Evolutionary conservation across 2,797 vertebrate species (phyloP).

Genomic region (Urosaurus nigricauda): DNA sequence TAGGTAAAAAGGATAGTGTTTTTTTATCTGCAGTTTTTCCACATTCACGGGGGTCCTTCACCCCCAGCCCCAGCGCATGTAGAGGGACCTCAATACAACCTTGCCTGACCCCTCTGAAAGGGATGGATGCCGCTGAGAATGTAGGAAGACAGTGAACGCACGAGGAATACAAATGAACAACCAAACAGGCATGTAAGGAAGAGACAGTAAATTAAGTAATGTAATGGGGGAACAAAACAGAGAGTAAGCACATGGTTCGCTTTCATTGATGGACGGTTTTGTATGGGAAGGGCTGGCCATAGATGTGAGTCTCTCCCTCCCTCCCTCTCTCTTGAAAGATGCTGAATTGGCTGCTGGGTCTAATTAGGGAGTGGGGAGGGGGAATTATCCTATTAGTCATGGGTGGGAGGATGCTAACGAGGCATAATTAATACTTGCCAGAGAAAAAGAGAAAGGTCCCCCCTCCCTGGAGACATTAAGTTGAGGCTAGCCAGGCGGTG

Average conservation of each 20-base stretch:
- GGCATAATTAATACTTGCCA: slow-evolving; percentile 29
- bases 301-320: slow-evolving; percentile 20
- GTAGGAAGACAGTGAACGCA: neutral
- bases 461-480: neutral
- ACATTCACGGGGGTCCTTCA: no score
- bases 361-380: slow-evolving; percentile 27
- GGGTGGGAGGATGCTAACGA: slow-evolving; percentile 23
- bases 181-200: neutral
- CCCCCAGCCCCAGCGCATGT: no score
- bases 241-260: no score
- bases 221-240: neutral
- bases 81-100: no score
- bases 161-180: neutral
- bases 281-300: neutral
- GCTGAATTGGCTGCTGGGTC: slow-evolving; percentile 30
- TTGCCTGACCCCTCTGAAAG: no score
- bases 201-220: neutral
- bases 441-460: neutral
- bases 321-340: neutral
- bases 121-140: no score
- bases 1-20: no score
- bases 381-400: slow-evolving; percentile 34
- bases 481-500: neutral
- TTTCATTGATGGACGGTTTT: neutral
- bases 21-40: no score